These are phyloP conservation scores for Lepidochitona cinerea DNA, from an alignment of 2,888 invertebrate genomes.

Conservation along the genomic window DNA sequence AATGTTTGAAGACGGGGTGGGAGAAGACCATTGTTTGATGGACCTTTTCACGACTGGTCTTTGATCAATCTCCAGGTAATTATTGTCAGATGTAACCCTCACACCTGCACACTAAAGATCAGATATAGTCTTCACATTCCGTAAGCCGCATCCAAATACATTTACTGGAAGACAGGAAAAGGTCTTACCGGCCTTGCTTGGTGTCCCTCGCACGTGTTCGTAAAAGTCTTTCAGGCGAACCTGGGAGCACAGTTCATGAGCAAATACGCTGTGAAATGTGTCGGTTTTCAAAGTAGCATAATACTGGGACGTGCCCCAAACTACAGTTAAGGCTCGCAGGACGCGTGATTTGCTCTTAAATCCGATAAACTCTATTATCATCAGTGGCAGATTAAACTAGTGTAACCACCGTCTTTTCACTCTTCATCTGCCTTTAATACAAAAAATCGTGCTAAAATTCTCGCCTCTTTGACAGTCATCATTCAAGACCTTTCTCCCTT, in stretches of 20 bases:
- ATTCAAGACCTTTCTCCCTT: background rate
- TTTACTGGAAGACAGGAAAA: background rate
- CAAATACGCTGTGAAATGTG: background rate
- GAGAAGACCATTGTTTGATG: background rate
- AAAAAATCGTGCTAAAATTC: slow-evolving; percentile 3
- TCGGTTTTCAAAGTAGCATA: background rate
- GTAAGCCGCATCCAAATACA: background rate
- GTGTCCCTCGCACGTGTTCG: background rate
- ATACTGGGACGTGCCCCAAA: background rate
- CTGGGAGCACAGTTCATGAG: background rate
- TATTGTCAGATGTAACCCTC: background rate
- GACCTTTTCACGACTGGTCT: background rate
- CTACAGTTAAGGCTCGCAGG: background rate
- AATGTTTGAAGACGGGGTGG: too few relatives aligned
- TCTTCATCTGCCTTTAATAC: too few relatives aligned
- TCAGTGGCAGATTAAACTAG: background rate
- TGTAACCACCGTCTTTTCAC: too few relatives aligned
- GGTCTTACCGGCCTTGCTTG: background rate
- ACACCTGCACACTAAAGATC: background rate
- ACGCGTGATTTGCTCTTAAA: background rate
- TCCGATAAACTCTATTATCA: background rate
- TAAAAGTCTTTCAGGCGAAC: background rate
- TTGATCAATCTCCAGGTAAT: background rate
- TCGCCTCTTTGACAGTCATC: background rate
- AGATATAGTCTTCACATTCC: background rate